These are phyloP conservation scores for Axinella damicornis DNA, from an alignment of 37 sponge, comb jelly and placozoan genomes.

Conservation along the genomic window DNA sequence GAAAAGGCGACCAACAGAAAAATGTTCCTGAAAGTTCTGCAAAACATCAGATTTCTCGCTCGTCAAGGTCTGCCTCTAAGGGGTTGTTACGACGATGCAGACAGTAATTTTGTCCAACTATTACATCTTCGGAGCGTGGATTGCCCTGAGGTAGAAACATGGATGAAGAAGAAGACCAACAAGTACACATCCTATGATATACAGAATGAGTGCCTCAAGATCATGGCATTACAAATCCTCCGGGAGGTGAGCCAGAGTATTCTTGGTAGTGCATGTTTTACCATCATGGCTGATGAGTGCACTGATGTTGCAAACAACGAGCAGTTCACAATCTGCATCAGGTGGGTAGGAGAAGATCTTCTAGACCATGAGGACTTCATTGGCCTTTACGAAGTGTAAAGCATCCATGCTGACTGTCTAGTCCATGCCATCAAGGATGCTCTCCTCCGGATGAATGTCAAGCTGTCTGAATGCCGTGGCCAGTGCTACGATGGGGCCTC, in stretches of 20 bases:
- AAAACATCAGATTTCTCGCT: conserved; percentile 70
- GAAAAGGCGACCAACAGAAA: conserved; percentile 56
- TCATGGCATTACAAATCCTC: conserved; percentile 76
- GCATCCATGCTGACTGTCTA: conserved; percentile 58
- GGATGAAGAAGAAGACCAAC: conserved; percentile 71
- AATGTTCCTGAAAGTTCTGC: conserved; percentile 65
- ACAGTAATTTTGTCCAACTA: conserved; percentile 70
- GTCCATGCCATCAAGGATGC: conserved; percentile 37
- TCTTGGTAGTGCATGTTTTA: conserved; percentile 43
- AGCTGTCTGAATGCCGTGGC: conserved; percentile 45
- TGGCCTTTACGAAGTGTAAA: conserved; percentile 68
- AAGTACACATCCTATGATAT: conserved; percentile 76
- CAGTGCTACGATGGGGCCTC: conserved; percentile 77
- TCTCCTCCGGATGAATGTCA: conserved; percentile 37
- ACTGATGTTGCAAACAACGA: conserved; percentile 75
- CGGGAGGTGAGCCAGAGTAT: conserved; percentile 55
- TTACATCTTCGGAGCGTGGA: conserved; percentile 57
- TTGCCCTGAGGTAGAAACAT: conserved; percentile 42
- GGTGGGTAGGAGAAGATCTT: conserved; percentile 46
- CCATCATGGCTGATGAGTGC: conserved; percentile 84
- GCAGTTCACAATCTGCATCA: conserved; percentile 77
- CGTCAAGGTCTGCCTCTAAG: conserved; percentile 79
- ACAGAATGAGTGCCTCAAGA: conserved; percentile 82
- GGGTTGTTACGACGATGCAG: conserved; percentile 45
- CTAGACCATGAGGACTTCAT: conserved; percentile 76